Conservation (phyloP, 2,113 vertebrate genomes). For the Thunnus thynnus region DNA sequence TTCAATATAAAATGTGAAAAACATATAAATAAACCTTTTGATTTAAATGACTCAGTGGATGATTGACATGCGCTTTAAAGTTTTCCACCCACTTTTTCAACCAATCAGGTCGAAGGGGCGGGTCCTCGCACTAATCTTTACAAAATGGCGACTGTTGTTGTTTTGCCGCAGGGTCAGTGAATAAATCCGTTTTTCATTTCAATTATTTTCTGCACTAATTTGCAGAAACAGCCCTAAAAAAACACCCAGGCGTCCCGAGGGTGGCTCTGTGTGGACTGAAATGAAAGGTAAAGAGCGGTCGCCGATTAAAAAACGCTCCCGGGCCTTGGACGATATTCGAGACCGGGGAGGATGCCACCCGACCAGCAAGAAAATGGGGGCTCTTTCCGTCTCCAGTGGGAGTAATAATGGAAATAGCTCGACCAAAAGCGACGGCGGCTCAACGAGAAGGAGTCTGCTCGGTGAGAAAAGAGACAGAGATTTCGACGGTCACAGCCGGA, state of each 20-base stretch:
- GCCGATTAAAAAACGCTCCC: constrained; percentile 95
- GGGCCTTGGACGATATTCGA: constrained; percentile 91
- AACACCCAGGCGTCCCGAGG: constrained; percentile 14
- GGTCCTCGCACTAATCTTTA: constrained; percentile 70
- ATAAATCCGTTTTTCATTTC: constrained; percentile 55
- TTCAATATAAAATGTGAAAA: background rate
- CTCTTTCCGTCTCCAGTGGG: constrained; percentile 83
- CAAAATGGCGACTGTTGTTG: constrained; percentile 88
- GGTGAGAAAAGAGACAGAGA: constrained; percentile 91
- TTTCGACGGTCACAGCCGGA: constrained; percentile 87
- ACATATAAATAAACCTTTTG: background rate
- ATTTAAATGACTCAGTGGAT: background rate
- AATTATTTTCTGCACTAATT: constrained; percentile 35
- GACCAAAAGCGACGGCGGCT: constrained; percentile 87
- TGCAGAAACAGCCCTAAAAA: constrained; percentile 40
- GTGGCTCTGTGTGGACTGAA: constrained; percentile 61
- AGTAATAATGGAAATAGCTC: constrained; percentile 88
- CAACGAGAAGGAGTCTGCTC: constrained; percentile 87
- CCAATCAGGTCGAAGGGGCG: constrained; percentile 77
- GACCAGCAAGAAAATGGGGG: constrained; percentile 92
- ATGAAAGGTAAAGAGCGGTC: constrained; percentile 98
- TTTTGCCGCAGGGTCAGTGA: constrained; percentile 84
- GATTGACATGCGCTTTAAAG: constrained; percentile 66
- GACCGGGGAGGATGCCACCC: constrained; percentile 90
- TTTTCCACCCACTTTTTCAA: constrained; percentile 63